Percentiles rank a stretch among this genome's conserved stretches.
phyloP scores from a whole-genome alignment of 2,797 vertebrate species.

The Rhyacichthys aspro region DNA sequence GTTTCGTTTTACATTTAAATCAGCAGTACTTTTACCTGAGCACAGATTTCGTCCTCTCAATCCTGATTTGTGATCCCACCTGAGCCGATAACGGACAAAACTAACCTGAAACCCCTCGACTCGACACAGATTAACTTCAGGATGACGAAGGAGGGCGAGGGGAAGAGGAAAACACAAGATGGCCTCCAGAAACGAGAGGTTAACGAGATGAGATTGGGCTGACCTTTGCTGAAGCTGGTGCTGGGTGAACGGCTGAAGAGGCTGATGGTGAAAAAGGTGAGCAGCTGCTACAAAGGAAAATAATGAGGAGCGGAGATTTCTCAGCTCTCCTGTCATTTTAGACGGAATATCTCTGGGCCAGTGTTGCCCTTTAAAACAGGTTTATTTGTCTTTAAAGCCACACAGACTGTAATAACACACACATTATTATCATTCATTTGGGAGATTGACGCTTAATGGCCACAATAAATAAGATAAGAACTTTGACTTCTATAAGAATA shows the following conservation, averaged over 20 bases:
- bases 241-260: slow-evolving; percentile 69
- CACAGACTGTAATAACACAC: no score
- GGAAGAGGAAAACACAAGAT: slow-evolving; percentile 63
- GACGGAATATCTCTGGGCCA: slow-evolving; percentile 29
- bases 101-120: slow-evolving; percentile 65
- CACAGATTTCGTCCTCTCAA: no score
- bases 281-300: slow-evolving; percentile 62
- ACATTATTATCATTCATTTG: no score
- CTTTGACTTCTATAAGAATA: no score
- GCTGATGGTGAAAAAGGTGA: slow-evolving; percentile 69
- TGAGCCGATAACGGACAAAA: slow-evolving; percentile 71
- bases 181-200: slow-evolving; percentile 74
- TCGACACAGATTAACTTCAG: slow-evolving; percentile 57
- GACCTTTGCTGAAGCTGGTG: slow-evolving; percentile 75
- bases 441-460: slow-evolving; percentile 1
- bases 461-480: neutral
- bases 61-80: slow-evolving; percentile 14
- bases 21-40: no score
- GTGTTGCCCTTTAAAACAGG: slow-evolving; percentile 34
- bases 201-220: slow-evolving; percentile 75
- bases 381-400: slow-evolving; percentile 28
- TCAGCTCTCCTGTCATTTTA: slow-evolving; percentile 39
- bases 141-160: slow-evolving; percentile 27
- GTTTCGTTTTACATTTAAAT: no score
- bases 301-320: slow-evolving; percentile 53